Conservation (phyloP, 2,113 vertebrate genomes). For the Alligator mississippiensis region DNA sequence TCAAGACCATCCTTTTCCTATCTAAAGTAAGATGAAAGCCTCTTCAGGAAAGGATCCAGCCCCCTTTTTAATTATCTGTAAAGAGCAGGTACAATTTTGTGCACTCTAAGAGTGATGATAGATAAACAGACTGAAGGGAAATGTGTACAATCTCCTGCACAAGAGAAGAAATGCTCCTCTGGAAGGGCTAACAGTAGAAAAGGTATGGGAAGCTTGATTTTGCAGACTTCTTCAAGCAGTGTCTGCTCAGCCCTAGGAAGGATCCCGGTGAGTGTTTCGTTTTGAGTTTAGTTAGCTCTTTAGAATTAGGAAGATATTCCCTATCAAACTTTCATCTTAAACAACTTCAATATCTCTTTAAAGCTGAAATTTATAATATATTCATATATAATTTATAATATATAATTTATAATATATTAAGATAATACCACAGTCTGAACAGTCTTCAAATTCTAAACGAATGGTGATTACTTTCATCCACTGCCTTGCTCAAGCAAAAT, state of each 20-base stretch:
- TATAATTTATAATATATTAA: slow-evolving; percentile 27
- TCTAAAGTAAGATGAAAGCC: neutral
- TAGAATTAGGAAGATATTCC: slow-evolving; percentile 13
- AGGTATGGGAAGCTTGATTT: slow-evolving; percentile 43
- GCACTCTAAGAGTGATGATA: neutral
- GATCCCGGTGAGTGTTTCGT: slow-evolving; percentile 25
- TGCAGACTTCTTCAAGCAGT: neutral
- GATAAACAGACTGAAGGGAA: neutral
- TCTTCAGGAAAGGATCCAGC: neutral
- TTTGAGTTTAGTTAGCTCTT: slow-evolving; percentile 8
- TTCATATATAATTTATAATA: slow-evolving; percentile 53
- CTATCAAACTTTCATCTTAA: slow-evolving; percentile 41
- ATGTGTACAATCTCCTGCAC: neutral
- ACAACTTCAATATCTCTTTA: slow-evolving; percentile 41
- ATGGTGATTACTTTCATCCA: slow-evolving; percentile 52
- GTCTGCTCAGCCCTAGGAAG: neutral
- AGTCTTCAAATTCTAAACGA: slow-evolving; percentile 66
- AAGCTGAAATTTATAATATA: slow-evolving; percentile 27
- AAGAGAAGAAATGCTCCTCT: neutral
- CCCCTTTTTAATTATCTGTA: neutral
- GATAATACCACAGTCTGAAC: slow-evolving; percentile 46
- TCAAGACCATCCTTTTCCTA: neutral
- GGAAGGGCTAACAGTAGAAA: neutral
- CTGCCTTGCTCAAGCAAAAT: slow-evolving; percentile 47
- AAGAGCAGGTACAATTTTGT: neutral